These are phyloP conservation scores for Cryptoblepharus egeriae DNA, from an alignment of 2,797 vertebrate genomes.

Conservation along the genomic window DNA sequence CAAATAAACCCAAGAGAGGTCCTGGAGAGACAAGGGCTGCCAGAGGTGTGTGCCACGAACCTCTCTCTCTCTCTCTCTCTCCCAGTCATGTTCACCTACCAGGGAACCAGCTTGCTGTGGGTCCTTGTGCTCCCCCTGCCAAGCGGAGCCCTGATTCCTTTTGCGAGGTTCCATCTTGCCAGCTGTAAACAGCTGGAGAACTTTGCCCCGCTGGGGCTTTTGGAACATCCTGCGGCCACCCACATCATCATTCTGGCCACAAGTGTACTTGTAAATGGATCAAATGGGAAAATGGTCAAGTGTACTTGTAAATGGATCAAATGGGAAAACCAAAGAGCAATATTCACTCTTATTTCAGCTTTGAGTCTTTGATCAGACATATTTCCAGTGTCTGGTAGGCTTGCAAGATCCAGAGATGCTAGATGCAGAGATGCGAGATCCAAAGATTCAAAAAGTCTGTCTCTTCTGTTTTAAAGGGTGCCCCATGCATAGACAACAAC, in stretches of 20 bases:
- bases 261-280: not conserved
- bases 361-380: not conserved
- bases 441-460: too few relatives aligned
- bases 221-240: slow-evolving; percentile 26
- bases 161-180: slow-evolving; percentile 25
- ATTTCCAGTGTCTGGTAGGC: not conserved
- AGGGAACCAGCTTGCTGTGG: not conserved
- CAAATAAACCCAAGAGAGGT: slow-evolving; percentile 2
- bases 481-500: not conserved
- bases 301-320: not conserved
- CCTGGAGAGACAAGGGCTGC: slow-evolving; percentile 6
- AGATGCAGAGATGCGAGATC: too few relatives aligned
- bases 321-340: not conserved
- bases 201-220: slow-evolving; percentile 32
- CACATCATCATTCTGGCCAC: not conserved
- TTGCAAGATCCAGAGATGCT: too few relatives aligned
- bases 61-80: too few relatives aligned
- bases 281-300: not conserved
- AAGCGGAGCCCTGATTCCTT: slow-evolving; percentile 27
- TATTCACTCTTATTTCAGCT: not conserved
- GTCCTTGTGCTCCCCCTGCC: slow-evolving; percentile 15
- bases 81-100: not conserved
- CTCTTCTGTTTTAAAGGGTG: not conserved
- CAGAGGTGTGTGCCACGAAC: too few relatives aligned
- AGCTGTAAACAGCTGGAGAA: slow-evolving; percentile 33